These are phyloP conservation scores for Xestobium rufovillosum DNA, from an alignment of 2,888 invertebrate genomes.

Conservation along the genomic window DNA sequence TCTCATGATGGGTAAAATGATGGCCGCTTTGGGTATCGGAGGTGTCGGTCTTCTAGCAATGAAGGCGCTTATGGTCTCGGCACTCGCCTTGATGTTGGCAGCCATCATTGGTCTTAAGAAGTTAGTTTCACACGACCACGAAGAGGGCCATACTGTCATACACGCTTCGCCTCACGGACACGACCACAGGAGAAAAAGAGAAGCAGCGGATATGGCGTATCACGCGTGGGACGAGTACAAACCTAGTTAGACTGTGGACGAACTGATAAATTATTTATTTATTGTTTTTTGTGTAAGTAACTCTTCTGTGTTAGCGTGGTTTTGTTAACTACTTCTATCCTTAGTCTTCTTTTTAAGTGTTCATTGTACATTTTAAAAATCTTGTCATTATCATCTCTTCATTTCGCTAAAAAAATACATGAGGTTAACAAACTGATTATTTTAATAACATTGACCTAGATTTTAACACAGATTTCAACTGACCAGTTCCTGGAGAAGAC, in stretches of 20 bases:
- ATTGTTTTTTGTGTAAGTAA: constrained; percentile 19
- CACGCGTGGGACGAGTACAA: constrained; percentile 43
- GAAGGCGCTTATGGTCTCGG: constrained; percentile 57
- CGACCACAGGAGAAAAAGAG: constrained; percentile 46
- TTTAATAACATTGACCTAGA: constrained; percentile 33
- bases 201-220: constrained; percentile 40
- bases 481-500: constrained; percentile 19
- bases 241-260: constrained; percentile 21
- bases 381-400: constrained; percentile 6
- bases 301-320: constrained; percentile 11
- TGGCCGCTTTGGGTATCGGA: constrained; percentile 68
- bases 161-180: constrained; percentile 51
- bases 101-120: constrained; percentile 70
- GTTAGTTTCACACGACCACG: constrained; percentile 49
- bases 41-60: constrained; percentile 68
- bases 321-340: constrained; percentile 14
- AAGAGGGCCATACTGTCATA: constrained; percentile 45
- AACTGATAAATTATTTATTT: constrained; percentile 18
- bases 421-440: constrained; percentile 24
- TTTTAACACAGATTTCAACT: constrained; percentile 19
- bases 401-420: constrained; percentile 5
- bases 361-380: constrained; percentile 3
- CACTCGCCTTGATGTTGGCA: constrained; percentile 66
- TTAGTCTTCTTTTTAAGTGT: constrained; percentile 14
- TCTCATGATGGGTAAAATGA: constrained; percentile 69